Percentiles rank a stretch among this genome's conserved stretches.
Conservation (phyloP, 2,113 vertebrate genomes). For the Aspidoscelis tigris region DNA sequence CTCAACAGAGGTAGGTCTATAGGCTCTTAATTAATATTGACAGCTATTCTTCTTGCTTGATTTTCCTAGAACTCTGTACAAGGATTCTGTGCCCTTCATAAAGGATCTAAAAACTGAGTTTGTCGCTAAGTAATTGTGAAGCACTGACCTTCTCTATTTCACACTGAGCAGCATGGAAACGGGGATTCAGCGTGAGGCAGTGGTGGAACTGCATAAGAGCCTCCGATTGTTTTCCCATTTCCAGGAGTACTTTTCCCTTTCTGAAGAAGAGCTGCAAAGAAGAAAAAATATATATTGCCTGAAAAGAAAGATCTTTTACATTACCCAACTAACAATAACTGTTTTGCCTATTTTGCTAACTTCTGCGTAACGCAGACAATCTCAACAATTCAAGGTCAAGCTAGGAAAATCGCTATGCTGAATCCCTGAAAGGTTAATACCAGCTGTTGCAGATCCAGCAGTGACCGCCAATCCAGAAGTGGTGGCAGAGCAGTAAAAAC, state of each 20-base stretch:
- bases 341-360: neutral
- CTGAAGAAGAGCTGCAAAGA: constrained; percentile 81
- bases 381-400: neutral
- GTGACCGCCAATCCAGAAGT: no score
- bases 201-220: constrained; percentile 81
- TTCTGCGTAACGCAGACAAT: neutral
- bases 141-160: constrained; percentile 78
- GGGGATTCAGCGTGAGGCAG: constrained; percentile 81
- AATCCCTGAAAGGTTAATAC: no score
- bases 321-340: neutral
- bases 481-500: no score
- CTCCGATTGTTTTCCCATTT: constrained; percentile 80
- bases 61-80: no score
- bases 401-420: neutral
- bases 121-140: neutral
- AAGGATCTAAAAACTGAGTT: no score
- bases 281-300: neutral
- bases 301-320: neutral
- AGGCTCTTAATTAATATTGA: no score
- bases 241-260: constrained; percentile 85
- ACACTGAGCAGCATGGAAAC: constrained; percentile 76
- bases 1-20: no score
- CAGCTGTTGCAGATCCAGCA: no score
- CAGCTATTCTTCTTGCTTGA: no score
- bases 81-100: no score